phyloP scores from a whole-genome alignment of 2,797 vertebrate species.

The Brachymystax lenok region DNA sequence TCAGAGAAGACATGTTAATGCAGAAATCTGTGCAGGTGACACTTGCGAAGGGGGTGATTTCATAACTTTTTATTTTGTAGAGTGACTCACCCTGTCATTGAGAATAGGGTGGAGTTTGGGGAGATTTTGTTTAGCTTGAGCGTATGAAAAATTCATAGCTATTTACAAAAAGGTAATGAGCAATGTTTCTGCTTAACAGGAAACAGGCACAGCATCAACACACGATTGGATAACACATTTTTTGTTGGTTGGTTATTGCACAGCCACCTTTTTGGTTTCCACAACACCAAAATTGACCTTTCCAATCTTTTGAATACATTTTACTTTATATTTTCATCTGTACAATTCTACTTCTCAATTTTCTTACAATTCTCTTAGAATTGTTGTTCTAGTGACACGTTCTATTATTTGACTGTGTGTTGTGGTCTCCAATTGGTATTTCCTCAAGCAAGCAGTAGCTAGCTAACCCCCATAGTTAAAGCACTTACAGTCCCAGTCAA shows the following conservation, averaged over 20 bases:
- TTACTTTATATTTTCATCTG: not conserved
- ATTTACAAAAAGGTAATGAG: constrained; percentile 67
- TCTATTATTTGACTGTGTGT: constrained; percentile 19
- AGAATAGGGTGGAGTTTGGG: constrained; percentile 66
- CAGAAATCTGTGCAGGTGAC: constrained; percentile 31
- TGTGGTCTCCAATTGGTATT: constrained; percentile 25
- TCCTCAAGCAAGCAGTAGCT: constrained; percentile 8
- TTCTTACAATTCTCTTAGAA: not conserved
- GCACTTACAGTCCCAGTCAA: constrained; percentile 16
- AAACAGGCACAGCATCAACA: constrained; percentile 58
- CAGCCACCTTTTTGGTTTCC: not conserved
- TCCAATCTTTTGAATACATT: not conserved
- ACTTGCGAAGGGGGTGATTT: constrained; percentile 33
- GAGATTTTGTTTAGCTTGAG: constrained; percentile 73
- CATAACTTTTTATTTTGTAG: constrained; percentile 65
- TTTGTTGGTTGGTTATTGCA: constrained; percentile 20
- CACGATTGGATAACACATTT: constrained; percentile 70
- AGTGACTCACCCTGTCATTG: constrained; percentile 65
- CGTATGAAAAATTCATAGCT: constrained; percentile 74
- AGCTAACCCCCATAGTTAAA: constrained; percentile 40
- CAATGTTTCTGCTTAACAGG: constrained; percentile 66
- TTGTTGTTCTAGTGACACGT: constrained; percentile 48
- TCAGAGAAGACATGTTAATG: constrained; percentile 25
- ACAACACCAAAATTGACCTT: not conserved
- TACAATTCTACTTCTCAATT: not conserved